Evolutionary conservation across 2,888 invertebrate genomes (phyloP).

Genomic region (Leistus spinibarbis): DNA sequence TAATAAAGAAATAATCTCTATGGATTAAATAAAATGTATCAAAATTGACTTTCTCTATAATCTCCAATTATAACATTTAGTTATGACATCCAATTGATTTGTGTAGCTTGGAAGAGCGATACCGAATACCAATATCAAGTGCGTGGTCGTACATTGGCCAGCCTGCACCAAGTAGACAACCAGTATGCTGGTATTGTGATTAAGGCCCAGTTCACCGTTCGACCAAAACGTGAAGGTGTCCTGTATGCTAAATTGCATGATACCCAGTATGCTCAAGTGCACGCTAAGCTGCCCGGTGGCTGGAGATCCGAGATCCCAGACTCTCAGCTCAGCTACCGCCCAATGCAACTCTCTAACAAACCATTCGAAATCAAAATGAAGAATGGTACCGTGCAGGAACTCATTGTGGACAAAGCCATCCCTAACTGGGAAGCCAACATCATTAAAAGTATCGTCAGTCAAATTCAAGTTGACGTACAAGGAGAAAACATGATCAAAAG

Average conservation of each 20-base stretch:
- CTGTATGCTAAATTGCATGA: constrained; percentile 58
- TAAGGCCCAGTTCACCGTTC: constrained; percentile 63
- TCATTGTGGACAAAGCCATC: constrained; percentile 62
- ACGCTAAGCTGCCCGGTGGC: constrained; percentile 59
- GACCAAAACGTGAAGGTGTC: constrained; percentile 59
- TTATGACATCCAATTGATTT: not conserved
- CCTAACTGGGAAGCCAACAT: constrained; percentile 71
- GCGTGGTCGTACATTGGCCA: constrained; percentile 62
- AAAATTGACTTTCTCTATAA: too few species aligned
- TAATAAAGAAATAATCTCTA: too few species aligned
- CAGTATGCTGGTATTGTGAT: constrained; percentile 62
- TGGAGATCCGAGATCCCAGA: constrained; percentile 59
- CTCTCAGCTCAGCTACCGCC: constrained; percentile 61
- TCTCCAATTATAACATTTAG: too few species aligned
- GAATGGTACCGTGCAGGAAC: constrained; percentile 65
- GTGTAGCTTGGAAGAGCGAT: constrained; percentile 63
- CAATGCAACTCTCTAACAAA: constrained; percentile 62
- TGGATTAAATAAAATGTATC: too few species aligned
- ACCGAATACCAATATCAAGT: constrained; percentile 66
- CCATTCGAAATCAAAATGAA: constrained; percentile 67
- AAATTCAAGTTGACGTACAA: constrained; percentile 71
- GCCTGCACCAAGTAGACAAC: constrained; percentile 62
- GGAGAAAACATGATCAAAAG: constrained; percentile 62
- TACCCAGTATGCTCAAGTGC: constrained; percentile 60
- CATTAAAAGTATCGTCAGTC: constrained; percentile 70